phyloP scores from a whole-genome alignment of 2,888 invertebrate species.

The Nebria salina region DNA sequence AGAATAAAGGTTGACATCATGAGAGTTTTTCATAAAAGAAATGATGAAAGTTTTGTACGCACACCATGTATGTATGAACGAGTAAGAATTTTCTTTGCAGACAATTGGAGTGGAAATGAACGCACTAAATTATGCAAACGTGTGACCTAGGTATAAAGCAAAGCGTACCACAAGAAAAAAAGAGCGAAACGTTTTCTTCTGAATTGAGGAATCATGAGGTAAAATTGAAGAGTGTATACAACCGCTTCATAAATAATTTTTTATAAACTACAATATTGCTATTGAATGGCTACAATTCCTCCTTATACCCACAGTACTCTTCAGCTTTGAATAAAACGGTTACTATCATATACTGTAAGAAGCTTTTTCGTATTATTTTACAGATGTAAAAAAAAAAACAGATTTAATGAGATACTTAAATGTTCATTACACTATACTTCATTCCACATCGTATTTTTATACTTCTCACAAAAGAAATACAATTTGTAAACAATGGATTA shows the following conservation, averaged over 20 bases:
- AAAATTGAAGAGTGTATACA: not conserved
- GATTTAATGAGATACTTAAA: not conserved
- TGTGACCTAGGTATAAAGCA: conserved; percentile 10
- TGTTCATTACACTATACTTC: not conserved
- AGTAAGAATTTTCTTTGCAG: not conserved
- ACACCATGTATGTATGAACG: not conserved
- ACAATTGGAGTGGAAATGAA: conserved; percentile 21
- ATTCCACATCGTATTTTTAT: not conserved
- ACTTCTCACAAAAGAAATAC: not conserved
- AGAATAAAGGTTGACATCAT: not conserved
- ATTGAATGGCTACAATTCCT: not conserved
- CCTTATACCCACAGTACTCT: not conserved
- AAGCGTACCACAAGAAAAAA: not conserved
- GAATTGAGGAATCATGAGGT: not conserved
- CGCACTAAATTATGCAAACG: conserved; percentile 18
- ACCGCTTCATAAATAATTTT: not conserved
- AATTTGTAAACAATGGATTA: too few relatives aligned
- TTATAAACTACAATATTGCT: not conserved
- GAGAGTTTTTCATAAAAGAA: not conserved
- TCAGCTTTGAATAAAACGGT: not conserved
- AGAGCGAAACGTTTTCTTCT: not conserved
- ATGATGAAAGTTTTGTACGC: conserved; percentile 7
- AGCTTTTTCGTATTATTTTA: not conserved
- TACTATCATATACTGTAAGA: not conserved
- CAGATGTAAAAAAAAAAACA: not conserved